Evolutionary conservation across 2,797 vertebrate genomes (phyloP), one percentile per base, ranked within the genome.

Genomic region (Karalla daura): DNA sequence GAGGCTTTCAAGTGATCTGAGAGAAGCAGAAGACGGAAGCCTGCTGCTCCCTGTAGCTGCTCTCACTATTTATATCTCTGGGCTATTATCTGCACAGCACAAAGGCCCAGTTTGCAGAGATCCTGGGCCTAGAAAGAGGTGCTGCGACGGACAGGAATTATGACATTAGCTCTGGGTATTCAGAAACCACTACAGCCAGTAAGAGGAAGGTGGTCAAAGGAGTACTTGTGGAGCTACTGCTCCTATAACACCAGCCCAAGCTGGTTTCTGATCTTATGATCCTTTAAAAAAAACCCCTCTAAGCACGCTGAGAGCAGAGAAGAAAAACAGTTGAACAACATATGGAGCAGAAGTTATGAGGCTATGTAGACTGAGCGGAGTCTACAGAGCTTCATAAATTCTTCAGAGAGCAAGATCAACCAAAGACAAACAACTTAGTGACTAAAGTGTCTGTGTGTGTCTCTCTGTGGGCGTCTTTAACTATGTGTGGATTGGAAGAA

Each of bases 21-120:
- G n/a, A n/a, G n/a, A 50, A 74, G 51, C 51, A 74, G 0, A 37
- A 51, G 56, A 60, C 5, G 5, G 53, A 81, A 51, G 28, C n/a
- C 45, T 52, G 36, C 64, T 65, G 47, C 43, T 71, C 41, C 46
- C n/a, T 73, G 56, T 74, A n/a, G 45, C 27, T 47, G 47, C 49
- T 14, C 73, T 46, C 37, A 20, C 69, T 81, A 72, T 84, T 86
- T 81, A 76, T 84, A 68, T 74, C 58, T 69, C 21, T 15, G 21
- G 33, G 3, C 47, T 78, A 67, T 63, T 75, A 62, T 70, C 63
- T 45, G 33, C 23, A 56, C 36, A 33, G 37, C 25, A 76, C 41
- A 60, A 53, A 78, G 24, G 28, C 41, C 35, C 64, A n/a, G 64
- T 60, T 66, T 44, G 18, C 32, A 36, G 51, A 61, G 43, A 33